These are phyloP conservation scores for Microtus montanus DNA, from an alignment of 2,113 vertebrate genomes.

Conservation along the genomic window DNA sequence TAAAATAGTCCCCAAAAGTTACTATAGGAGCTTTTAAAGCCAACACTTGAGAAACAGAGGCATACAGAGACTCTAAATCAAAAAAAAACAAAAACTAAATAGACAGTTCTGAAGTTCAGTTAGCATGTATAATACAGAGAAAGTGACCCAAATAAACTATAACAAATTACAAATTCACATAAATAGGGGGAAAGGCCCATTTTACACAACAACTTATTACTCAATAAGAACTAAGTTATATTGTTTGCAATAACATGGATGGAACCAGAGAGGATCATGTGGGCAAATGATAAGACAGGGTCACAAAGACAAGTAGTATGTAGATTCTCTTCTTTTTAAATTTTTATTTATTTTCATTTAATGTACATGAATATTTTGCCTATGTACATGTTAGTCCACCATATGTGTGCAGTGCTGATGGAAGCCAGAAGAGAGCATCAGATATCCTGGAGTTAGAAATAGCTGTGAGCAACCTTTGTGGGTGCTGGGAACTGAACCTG, in stretches of 20 bases:
- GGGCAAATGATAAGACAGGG: background rate
- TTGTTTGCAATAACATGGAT: background rate
- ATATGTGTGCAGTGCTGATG: background rate
- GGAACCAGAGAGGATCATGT: background rate
- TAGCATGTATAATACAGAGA: conserved; percentile 13
- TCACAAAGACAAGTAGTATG: background rate
- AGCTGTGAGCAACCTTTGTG: background rate
- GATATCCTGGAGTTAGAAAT: background rate
- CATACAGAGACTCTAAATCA: background rate
- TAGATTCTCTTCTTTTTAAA: background rate
- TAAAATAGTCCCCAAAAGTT: conserved; percentile 23
- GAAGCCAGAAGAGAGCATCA: background rate
- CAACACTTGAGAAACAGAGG: background rate
- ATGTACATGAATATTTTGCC: background rate
- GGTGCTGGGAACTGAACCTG: background rate
- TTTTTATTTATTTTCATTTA: background rate
- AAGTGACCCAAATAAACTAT: conserved; percentile 40
- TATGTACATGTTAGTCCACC: background rate
- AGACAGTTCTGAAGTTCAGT: conserved; percentile 3
- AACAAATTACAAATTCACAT: conserved; percentile 12
- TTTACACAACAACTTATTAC: background rate
- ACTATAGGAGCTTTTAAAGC: background rate
- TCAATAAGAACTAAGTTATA: background rate
- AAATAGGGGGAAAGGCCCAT: background rate
- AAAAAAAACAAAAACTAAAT: background rate